These are phyloP conservation scores for Phalera bucephala DNA, from an alignment of 2,888 invertebrate species.

Conservation along the genomic window DNA sequence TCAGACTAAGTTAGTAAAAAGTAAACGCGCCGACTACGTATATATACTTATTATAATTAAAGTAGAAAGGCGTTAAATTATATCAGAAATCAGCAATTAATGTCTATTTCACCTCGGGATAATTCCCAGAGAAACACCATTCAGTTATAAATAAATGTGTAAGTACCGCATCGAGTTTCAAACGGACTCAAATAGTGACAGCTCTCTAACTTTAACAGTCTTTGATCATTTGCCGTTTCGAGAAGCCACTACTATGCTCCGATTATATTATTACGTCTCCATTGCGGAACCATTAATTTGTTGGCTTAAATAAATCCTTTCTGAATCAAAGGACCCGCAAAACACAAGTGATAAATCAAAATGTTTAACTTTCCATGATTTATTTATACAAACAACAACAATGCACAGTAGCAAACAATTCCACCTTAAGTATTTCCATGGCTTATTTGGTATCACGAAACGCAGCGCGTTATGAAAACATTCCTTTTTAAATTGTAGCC, in stretches of 20 bases:
- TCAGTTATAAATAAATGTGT: no score
- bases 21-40: no score
- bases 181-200: background rate
- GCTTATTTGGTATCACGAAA: no score
- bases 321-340: constrained; percentile 13
- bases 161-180: background rate
- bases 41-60: no score
- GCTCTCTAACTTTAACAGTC: background rate
- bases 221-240: background rate
- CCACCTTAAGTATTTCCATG: constrained; percentile 58
- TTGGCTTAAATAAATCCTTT: constrained; percentile 11
- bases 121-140: no score
- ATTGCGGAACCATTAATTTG: background rate
- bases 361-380: constrained; percentile 28
- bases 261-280: background rate
- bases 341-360: constrained; percentile 18
- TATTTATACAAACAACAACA: constrained; percentile 54
- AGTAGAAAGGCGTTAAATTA: no score
- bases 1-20: no score
- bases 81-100: no score
- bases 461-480: no score
- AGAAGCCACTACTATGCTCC: no score
- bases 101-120: no score
- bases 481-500: no score
- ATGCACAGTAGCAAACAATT: constrained; percentile 61